phyloP scores from a whole-genome alignment of 1,140 invertebrate species.

The Conus betulinus region DNA sequence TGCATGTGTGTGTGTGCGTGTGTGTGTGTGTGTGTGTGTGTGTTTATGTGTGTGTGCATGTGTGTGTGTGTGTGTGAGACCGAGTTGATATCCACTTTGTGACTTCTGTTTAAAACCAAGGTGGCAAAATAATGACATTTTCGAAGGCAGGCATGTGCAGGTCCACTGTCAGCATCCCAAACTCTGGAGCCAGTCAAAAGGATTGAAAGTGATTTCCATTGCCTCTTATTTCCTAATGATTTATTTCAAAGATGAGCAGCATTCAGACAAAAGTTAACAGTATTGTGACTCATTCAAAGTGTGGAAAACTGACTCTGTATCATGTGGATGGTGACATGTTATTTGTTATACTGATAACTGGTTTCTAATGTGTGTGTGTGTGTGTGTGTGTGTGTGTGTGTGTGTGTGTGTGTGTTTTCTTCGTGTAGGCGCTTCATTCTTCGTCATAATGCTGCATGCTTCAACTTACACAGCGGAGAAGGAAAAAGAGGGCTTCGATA shows the following conservation, averaged over 20 bases:
- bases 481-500: background rate
- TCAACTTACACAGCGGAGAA: background rate
- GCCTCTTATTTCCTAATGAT: too few relatives aligned
- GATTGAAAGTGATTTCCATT: too few relatives aligned
- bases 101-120: background rate
- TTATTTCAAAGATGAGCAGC: too few relatives aligned
- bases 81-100: background rate
- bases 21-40: slow-evolving; percentile 23
- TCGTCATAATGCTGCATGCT: background rate
- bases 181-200: too few relatives aligned
- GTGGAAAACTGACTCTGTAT: background rate
- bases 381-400: background rate
- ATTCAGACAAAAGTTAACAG: too few relatives aligned
- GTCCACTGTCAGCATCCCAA: too few relatives aligned
- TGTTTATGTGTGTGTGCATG: slow-evolving; percentile 23
- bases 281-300: background rate
- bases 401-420: too few relatives aligned
- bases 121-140: too few relatives aligned
- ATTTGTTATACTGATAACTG: background rate
- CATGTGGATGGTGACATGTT: background rate
- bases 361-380: background rate
- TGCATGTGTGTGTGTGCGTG: slow-evolving; percentile 28
- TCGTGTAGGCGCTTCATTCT: background rate
- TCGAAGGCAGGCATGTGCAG: too few relatives aligned
- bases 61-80: slow-evolving; percentile 20